Evolutionary conservation across 2,797 vertebrate genomes (phyloP).

Genomic region (Ctenopoma multispine): DNA sequence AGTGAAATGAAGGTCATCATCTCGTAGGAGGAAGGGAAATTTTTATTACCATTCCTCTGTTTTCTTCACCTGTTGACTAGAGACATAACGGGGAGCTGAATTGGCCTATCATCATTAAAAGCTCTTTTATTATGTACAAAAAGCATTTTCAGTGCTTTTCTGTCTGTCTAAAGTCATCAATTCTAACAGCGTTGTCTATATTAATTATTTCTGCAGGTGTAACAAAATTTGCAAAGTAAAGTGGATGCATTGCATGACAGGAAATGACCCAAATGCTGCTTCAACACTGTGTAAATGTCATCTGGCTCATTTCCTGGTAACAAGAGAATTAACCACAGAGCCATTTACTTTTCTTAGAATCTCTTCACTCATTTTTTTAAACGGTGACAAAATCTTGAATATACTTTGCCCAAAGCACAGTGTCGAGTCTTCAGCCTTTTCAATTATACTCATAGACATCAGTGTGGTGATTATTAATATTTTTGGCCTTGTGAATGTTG

Average conservation of each 20-base stretch:
- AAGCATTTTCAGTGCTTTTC: slow-evolving; percentile 16
- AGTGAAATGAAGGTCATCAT: slow-evolving; percentile 52
- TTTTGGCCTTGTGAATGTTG: background rate
- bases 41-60: background rate
- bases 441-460: background rate
- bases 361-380: background rate
- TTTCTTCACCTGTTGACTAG: background rate
- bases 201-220: slow-evolving; percentile 22
- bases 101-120: slow-evolving; percentile 30
- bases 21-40: slow-evolving; percentile 38
- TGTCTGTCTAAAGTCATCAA: slow-evolving; percentile 20
- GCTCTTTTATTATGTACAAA: slow-evolving; percentile 42
- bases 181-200: slow-evolving; percentile 18
- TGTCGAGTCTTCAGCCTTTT: background rate
- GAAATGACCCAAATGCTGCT: slow-evolving; percentile 35
- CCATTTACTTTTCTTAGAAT: background rate
- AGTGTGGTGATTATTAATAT: slow-evolving; percentile 8
- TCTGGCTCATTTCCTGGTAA: slow-evolving; percentile 25
- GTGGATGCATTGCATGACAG: slow-evolving; percentile 20
- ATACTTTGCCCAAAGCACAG: background rate
- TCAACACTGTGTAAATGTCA: slow-evolving; percentile 3
- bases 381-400: background rate
- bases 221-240: background rate
- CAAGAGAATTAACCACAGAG: slow-evolving; percentile 3
- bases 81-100: slow-evolving; percentile 13